Base-by-base conservation (phyloP, 1,140 invertebrate genomes). In the Lepidotrigona ventralis region DNA sequence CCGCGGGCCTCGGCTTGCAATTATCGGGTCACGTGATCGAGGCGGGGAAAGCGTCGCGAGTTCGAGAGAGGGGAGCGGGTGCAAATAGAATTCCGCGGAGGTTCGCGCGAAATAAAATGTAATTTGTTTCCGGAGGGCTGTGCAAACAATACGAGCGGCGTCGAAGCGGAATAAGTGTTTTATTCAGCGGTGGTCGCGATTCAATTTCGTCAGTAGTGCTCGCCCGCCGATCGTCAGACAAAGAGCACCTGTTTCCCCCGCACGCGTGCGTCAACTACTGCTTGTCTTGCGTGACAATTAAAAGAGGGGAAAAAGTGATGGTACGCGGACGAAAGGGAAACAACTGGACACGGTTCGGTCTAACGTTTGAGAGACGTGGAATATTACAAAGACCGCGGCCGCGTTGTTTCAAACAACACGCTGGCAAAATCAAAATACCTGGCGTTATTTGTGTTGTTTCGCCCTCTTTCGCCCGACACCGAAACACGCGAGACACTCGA, bases 231-330 rank as follows among this genome's bases (percentile, higher is more conserved):
- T 79, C 82, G 78, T 81, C 74, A 12, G 60, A 71, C 68, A 79
- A 72, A 76, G 56, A 81, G 26, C 26, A 33, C 29, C 17, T 23
- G 56, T 58, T 58, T 23, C 19, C 39, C 9, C 6, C 39, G 39
- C 23, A 17, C 23, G 64, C 64, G 73, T 76, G 63, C 29, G 66
- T 53, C 23, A 39, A 66, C 14, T 54, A 60, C 14, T 46, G 53
- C 63, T 54, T 53, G 58, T 53, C 33, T 88, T 71, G 64, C 86
- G 74, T 82, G 83, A 88, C 86, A 85, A 85, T 85, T 81, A 81
- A 56, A 76, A 69, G 51, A 53, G 63, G n/a, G 76, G 12, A 23
- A 64, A 26, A n/a, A 39, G 23, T 21, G 33, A 68, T 46, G 39
- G 39, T 46, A 60, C 11, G 23, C 23, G 33, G 26, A 39, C 17